Conservation (phyloP, 1,140 invertebrate genomes). For the Sweltsa coloradensis region DNA sequence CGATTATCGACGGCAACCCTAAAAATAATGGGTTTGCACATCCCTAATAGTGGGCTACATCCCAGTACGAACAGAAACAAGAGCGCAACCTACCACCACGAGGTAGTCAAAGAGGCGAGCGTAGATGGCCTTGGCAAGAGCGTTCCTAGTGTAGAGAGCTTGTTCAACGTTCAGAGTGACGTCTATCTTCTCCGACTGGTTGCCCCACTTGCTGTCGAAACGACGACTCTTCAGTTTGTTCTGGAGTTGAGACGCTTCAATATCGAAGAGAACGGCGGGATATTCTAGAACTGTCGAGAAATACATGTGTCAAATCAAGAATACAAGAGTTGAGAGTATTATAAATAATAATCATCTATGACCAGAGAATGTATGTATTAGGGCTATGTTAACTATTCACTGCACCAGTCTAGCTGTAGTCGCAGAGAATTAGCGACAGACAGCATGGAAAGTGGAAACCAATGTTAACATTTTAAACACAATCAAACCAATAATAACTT, state of each 20-base stretch:
- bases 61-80: too few relatives aligned
- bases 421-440: too few relatives aligned
- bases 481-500: too few relatives aligned
- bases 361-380: too few relatives aligned
- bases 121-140: constrained; percentile 57
- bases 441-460: too few relatives aligned
- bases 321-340: not conserved
- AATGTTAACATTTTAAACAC: too few relatives aligned
- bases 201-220: constrained; percentile 66
- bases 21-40: too few relatives aligned
- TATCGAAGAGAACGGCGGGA: constrained; percentile 49
- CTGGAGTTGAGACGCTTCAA: constrained; percentile 42
- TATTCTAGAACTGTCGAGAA: constrained; percentile 44
- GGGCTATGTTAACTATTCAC: too few relatives aligned
- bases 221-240: constrained; percentile 49
- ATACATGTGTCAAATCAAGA: constrained; percentile 4
- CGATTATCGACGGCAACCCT: too few relatives aligned
- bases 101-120: constrained; percentile 56
- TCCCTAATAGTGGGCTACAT: too few relatives aligned
- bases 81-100: constrained; percentile 43
- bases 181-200: constrained; percentile 52
- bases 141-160: constrained; percentile 51
- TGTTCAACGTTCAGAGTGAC: constrained; percentile 53
- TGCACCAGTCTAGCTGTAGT: too few relatives aligned
- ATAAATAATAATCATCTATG: too few relatives aligned